Percentiles rank a stretch among this genome's conserved stretches.
phyloP scores from a whole-genome alignment of 1,140 invertebrate genomes.

The Ladona fulva region DNA sequence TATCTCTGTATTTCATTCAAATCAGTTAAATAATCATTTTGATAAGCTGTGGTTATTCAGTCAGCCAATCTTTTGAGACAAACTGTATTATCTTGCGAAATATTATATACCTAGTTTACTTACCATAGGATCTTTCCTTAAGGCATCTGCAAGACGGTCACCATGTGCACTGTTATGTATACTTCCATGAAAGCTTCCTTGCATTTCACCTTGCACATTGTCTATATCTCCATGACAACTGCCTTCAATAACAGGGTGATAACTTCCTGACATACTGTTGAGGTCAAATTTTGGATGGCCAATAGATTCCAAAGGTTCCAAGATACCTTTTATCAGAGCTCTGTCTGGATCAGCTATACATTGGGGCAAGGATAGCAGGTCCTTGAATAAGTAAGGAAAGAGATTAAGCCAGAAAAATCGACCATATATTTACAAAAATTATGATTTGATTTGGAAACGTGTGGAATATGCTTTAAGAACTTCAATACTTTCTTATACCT shows the following conservation, averaged over 20 bases:
- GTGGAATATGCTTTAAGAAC: too few species aligned
- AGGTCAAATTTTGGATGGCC: background rate
- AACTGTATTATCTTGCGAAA: too few species aligned
- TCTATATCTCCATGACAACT: background rate
- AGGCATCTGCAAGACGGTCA: background rate
- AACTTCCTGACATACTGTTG: background rate
- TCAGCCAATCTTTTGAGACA: too few species aligned
- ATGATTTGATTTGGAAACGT: too few species aligned
- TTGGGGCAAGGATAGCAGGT: conserved; percentile 61
- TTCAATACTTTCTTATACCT: too few species aligned
- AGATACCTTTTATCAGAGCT: conserved; percentile 73
- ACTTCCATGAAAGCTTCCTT: background rate
- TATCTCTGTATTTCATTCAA: too few species aligned
- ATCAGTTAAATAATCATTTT: too few species aligned
- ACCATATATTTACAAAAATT: too few species aligned
- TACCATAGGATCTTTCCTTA: background rate
- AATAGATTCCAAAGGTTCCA: conserved; percentile 76
- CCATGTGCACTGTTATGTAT: background rate
- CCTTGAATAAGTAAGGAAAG: background rate
- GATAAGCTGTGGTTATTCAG: too few species aligned
- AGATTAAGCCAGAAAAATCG: too few species aligned
- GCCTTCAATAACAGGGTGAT: background rate
- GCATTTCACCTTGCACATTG: background rate
- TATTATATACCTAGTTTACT: too few species aligned
- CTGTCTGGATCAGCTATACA: conserved; percentile 84